phyloP scores from a whole-genome alignment of 2,797 vertebrate genomes.

The Orientallactaga sibirica region DNA sequence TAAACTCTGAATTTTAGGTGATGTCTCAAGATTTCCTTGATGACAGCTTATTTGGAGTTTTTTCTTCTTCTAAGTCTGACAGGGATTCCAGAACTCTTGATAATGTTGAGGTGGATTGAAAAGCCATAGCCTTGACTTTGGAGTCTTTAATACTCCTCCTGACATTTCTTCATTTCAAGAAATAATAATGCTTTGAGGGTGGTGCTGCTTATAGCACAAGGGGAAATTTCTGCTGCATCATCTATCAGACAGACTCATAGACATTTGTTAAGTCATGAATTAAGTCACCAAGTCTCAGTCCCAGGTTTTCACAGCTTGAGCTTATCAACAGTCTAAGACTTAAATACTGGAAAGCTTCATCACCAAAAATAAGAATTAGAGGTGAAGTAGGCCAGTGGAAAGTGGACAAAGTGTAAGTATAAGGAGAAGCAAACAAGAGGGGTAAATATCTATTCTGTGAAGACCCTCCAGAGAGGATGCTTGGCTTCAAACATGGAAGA shows the following conservation, averaged over 20 bases:
- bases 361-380: conserved; percentile 1
- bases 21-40: background rate
- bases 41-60: background rate
- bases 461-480: background rate
- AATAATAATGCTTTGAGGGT: background rate
- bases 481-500: background rate
- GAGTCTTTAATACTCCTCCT: background rate
- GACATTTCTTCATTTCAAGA: conserved; percentile 13
- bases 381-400: background rate
- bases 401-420: background rate
- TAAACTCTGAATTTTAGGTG: conserved; percentile 26
- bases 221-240: conserved; percentile 32
- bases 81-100: conserved; percentile 10
- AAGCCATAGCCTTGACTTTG: background rate
- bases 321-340: background rate
- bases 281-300: background rate
- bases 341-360: conserved; percentile 1
- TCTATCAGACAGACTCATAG: background rate
- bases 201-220: background rate
- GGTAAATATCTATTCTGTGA: background rate
- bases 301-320: background rate
- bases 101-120: background rate
- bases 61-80: background rate
- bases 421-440: background rate
- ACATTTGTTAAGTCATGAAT: background rate